Percentiles rank a stretch among this genome's conserved stretches.
These are phyloP conservation scores for Operophtera brumata DNA, from an alignment of 2,888 invertebrate species.

Conservation along the genomic window DNA sequence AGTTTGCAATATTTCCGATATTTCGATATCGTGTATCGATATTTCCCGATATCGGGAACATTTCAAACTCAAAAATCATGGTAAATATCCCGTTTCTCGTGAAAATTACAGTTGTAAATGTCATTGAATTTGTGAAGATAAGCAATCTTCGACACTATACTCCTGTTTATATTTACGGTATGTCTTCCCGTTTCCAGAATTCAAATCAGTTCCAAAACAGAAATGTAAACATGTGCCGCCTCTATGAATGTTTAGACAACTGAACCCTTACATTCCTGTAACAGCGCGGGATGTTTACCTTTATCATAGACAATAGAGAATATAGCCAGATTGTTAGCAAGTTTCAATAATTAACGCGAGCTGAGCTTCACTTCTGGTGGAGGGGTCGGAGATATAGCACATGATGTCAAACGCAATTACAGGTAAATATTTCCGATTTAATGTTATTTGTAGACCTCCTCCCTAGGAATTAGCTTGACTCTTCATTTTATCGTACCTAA, in stretches of 20 bases:
- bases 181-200: conserved; percentile 45
- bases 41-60: too few species aligned
- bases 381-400: conserved; percentile 29
- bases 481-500: too few species aligned
- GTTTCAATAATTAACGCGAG: neutral
- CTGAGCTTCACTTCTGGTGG: conserved; percentile 21
- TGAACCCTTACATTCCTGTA: conserved; percentile 15
- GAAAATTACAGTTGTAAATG: too few species aligned
- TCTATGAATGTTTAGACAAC: conserved; percentile 38
- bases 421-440: conserved; percentile 33
- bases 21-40: too few species aligned
- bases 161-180: neutral
- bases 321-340: conserved; percentile 4
- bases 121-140: too few species aligned
- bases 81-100: too few species aligned
- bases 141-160: too few species aligned
- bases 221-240: conserved; percentile 53
- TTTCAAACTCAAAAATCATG: too few species aligned
- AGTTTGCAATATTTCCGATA: too few species aligned
- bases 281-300: conserved; percentile 37
- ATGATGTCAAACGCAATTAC: conserved; percentile 31
- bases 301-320: conserved; percentile 44
- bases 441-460: too few species aligned
- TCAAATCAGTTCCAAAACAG: conserved; percentile 34
- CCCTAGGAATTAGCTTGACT: too few species aligned